Evolutionary conservation across 2,888 invertebrate species (phyloP).

Genomic region (Aplocera efformata): DNA sequence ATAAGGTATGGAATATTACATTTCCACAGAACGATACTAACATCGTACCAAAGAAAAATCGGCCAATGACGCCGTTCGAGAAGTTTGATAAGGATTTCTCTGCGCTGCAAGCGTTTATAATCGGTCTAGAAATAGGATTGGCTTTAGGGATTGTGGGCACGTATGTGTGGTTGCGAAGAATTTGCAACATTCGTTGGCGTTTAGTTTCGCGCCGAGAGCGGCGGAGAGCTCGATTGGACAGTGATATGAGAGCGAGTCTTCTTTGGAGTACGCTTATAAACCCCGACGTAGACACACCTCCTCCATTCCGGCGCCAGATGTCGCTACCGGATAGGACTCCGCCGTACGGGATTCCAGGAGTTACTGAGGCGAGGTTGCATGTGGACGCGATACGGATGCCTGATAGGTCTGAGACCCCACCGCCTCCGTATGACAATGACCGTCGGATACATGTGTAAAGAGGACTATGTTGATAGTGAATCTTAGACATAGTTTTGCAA

Average conservation of each 20-base stretch:
- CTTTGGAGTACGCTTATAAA: slow-evolving; percentile 60
- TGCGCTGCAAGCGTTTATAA: slow-evolving; percentile 63
- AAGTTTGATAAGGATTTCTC: slow-evolving; percentile 69
- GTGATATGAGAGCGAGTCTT: slow-evolving; percentile 62
- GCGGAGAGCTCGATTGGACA: slow-evolving; percentile 44
- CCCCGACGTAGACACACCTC: slow-evolving; percentile 67
- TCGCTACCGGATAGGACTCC: slow-evolving; percentile 55
- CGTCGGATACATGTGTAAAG: slow-evolving; percentile 52
- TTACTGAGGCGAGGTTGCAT: slow-evolving; percentile 43
- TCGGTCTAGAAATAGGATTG: slow-evolving; percentile 67
- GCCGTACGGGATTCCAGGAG: slow-evolving; percentile 47
- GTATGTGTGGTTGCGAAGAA: slow-evolving; percentile 63
- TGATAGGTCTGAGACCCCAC: slow-evolving; percentile 64
- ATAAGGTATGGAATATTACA: slow-evolving; percentile 65
- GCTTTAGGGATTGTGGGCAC: slow-evolving; percentile 66
- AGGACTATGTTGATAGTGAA: neutral
- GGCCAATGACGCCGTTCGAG: slow-evolving; percentile 53
- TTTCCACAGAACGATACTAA: slow-evolving; percentile 36
- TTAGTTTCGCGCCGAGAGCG: slow-evolving; percentile 45
- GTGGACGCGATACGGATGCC: slow-evolving; percentile 56
- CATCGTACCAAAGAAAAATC: slow-evolving; percentile 29
- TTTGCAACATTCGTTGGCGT: slow-evolving; percentile 50
- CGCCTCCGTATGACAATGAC: slow-evolving; percentile 71
- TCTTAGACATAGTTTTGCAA: no score
- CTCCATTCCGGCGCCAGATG: slow-evolving; percentile 52